phyloP scores from a whole-genome alignment of 2,113 vertebrate genomes.

The Mormyrus iriodes region DNA sequence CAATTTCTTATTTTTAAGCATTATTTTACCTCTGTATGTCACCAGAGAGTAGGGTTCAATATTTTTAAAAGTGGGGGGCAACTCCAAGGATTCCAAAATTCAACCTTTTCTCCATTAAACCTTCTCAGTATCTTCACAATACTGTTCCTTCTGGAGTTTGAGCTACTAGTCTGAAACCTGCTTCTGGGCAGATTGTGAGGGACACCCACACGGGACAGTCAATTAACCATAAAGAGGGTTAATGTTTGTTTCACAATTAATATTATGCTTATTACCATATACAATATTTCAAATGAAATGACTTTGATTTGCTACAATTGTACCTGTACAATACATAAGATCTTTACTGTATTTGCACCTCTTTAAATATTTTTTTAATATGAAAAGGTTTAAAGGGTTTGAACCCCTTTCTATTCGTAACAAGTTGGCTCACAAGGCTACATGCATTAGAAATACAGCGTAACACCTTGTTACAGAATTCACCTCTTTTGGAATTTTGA shows the following conservation, averaged over 20 bases:
- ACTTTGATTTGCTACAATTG: neutral
- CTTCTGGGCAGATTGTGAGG: neutral
- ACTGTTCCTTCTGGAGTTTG: neutral
- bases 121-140: neutral
- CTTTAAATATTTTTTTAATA: neutral
- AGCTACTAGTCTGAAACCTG: neutral
- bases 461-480: neutral
- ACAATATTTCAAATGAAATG: neutral
- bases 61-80: neutral
- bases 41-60: neutral
- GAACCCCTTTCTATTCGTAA: neutral
- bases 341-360: neutral
- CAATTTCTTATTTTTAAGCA: neutral
- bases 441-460: neutral
- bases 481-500: neutral
- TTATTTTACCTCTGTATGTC: neutral
- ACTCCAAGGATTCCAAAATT: neutral
- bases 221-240: neutral
- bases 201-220: neutral
- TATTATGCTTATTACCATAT: neutral
- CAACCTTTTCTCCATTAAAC: neutral
- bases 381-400: neutral
- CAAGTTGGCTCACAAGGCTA: neutral
- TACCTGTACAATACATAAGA: neutral
- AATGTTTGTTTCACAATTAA: neutral